A percentile compares a stretch with the other conserved stretches of the same genome.
phyloP scores from a whole-genome alignment of 2,113 vertebrate species.

The Nerophis lumbriciformis region DNA sequence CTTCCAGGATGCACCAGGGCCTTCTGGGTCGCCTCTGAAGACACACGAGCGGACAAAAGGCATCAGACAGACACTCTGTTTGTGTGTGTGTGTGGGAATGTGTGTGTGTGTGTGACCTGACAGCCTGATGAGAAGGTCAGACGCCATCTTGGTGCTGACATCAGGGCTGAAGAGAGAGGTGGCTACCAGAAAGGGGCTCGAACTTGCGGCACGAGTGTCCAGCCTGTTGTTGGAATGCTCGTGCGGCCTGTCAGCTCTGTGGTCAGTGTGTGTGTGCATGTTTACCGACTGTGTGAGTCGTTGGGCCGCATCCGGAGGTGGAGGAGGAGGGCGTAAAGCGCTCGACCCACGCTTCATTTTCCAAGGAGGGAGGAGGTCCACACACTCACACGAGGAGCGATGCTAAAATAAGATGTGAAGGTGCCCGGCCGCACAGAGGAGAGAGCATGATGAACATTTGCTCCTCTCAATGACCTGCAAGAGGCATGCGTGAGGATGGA shows the following conservation, averaged over 20 bases:
- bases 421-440: constrained; percentile 44
- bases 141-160: constrained; percentile 65
- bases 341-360: constrained; percentile 67
- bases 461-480: constrained; percentile 55
- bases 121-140: constrained; percentile 64
- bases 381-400: constrained; percentile 45
- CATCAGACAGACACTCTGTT: background rate
- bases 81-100: background rate
- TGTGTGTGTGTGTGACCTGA: constrained; percentile 44
- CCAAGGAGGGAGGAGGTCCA: constrained; percentile 37
- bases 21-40: constrained; percentile 64
- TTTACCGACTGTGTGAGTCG: constrained; percentile 37
- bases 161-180: constrained; percentile 68
- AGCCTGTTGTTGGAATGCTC: background rate
- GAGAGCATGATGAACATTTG: constrained; percentile 43
- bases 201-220: constrained; percentile 27
- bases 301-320: constrained; percentile 43
- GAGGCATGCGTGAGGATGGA: background rate
- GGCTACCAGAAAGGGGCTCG: constrained; percentile 58
- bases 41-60: background rate
- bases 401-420: constrained; percentile 53
- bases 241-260: background rate
- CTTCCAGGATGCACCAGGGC: constrained; percentile 51
- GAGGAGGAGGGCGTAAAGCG: constrained; percentile 42
- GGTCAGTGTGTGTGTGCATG: constrained; percentile 26